Base-by-base conservation (phyloP, 1,140 invertebrate genomes). In the Sinonovacula constricta region DNA sequence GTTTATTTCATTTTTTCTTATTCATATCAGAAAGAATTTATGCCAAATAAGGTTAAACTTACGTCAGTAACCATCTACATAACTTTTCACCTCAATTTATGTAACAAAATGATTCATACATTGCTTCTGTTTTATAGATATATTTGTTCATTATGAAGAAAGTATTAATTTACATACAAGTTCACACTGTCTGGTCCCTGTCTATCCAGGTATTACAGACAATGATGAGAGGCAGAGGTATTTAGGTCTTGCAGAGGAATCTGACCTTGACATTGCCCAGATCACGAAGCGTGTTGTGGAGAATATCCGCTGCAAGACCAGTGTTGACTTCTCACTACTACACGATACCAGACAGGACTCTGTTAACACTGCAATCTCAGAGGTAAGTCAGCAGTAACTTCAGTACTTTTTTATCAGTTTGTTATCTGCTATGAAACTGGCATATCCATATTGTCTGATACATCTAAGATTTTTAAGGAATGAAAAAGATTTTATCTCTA, bases 261-360 rank as follows among this genome's bases (percentile, higher is more conserved):
- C 94, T 31, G 95, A 95, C n/a, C 91, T 98, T 24, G 94, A 97
- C 91, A 93, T 97, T n/a, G 93, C 94, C 67, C 93, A 93, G 0
- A 96, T 97, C 33, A 96, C 96, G 0, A 94, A 95, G 86, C 91
- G 94, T 49, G 94, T 97, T 0, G 96, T 98, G 0, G 95, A 96
- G 85, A 95, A 94, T 86, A 94, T 96, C 54, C 83, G 91, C 18
- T 83, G 70, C 63, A 80, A 81, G 49, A 80, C 84, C 12, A 49
- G 80, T 24, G 60, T 76, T 26, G 66, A 84, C 31, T 81, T 85
- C 51, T 78, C 54, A n/a, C 39, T 49, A 36, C 66, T 76, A 39
- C 49, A 76, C 30, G 60, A 85, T 51, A 56, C 77, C 7, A 72
- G 65, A 5, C 63, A 80, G 28, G 70, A 81, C 15, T 59, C 80